These are phyloP conservation scores for Brachystomella parvula DNA, from an alignment of 1,140 invertebrate genomes.

Conservation along the genomic window DNA sequence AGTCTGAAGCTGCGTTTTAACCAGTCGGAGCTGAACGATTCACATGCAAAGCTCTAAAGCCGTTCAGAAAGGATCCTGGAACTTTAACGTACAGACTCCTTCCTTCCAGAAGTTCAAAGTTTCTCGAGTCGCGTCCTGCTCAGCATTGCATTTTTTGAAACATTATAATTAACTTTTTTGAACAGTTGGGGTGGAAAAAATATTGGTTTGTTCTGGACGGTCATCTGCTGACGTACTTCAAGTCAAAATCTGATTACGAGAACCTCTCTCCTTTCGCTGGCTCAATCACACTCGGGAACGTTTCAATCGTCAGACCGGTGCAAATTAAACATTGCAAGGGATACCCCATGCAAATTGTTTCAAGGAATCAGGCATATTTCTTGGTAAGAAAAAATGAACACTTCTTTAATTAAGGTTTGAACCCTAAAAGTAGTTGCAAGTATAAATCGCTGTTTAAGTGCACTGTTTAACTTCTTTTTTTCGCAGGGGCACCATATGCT, in stretches of 20 bases:
- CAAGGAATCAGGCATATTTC: conserved; percentile 45
- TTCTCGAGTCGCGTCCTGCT: too few relatives aligned
- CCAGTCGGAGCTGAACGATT: too few relatives aligned
- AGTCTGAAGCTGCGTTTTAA: too few relatives aligned
- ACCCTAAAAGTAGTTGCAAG: background rate
- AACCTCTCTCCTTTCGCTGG: conserved; percentile 48
- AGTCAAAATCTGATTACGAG: conserved; percentile 48
- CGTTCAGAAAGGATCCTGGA: too few relatives aligned
- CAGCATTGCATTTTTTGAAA: too few relatives aligned
- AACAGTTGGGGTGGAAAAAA: conserved; percentile 45
- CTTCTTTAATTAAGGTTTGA: background rate
- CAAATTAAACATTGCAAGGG: conserved; percentile 37
- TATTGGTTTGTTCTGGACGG: conserved; percentile 52
- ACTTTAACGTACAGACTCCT: too few relatives aligned
- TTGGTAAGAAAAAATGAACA: conserved; percentile 43
- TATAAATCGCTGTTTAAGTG: conserved; percentile 8
- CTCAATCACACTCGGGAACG: conserved; percentile 47
- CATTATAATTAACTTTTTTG: too few relatives aligned
- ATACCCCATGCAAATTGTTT: conserved; percentile 42
- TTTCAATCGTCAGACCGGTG: conserved; percentile 35
- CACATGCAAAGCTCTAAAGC: too few relatives aligned
- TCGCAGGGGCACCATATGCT: too few relatives aligned
- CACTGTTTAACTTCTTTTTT: too few relatives aligned
- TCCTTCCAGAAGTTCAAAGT: too few relatives aligned
- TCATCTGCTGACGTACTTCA: conserved; percentile 48